Evolutionary conservation across 2,113 vertebrate genomes (phyloP), one percentile per base, ranked within the genome.

Genomic region (Hystrix brachyura): DNA sequence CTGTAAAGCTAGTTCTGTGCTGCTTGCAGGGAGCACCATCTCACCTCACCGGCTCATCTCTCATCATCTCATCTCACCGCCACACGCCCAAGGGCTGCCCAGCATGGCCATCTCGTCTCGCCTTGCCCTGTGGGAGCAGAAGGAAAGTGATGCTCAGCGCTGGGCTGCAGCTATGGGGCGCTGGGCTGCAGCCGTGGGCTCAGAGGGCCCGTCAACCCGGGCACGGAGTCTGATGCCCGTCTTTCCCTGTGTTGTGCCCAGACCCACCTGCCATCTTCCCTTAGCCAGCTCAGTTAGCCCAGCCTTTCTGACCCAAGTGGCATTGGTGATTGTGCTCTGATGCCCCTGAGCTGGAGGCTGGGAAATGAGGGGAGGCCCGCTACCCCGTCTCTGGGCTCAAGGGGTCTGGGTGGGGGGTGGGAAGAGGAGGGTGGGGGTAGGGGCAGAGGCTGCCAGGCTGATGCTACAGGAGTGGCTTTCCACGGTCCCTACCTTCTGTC

Each of bases 81-180:
- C 55, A 79, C 69, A 43, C 1, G 3, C 59, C 62, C 91, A 12
- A 43, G 62, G 85, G 78, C 67, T 3, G 57, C 53, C 69, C 97
- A 38, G 57, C 98, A 99, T 99, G 99, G 99, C 99, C 62, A 99
- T 99, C 98, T 99, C 99, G 10, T 99, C 99, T 27, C 99, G 99
- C 93, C 99, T 99, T 27, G 99, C 99, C 74, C 99, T 99, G 84
- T 99, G 99, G 99, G 99, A 99, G 96, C 98, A 99, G 98, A 99
- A 99, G 99, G 99, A 97, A 99, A 99, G 99, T 99, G 97, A 95
- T 0, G 0, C 6, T 96, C 25, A 0, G 55, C 86, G 38, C 23
- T 29, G n/a, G n/a, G n/a, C n/a, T n/a, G n/a, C n/a, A n/a, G n/a
- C n/a, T n/a, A n/a, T n/a, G n/a, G n/a, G 11, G 55, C 86, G 38